Evolutionary conservation across 2,113 vertebrate species (phyloP), one percentile per base, ranked within the genome.

Genomic region (Oryzias curvinotus): DNA sequence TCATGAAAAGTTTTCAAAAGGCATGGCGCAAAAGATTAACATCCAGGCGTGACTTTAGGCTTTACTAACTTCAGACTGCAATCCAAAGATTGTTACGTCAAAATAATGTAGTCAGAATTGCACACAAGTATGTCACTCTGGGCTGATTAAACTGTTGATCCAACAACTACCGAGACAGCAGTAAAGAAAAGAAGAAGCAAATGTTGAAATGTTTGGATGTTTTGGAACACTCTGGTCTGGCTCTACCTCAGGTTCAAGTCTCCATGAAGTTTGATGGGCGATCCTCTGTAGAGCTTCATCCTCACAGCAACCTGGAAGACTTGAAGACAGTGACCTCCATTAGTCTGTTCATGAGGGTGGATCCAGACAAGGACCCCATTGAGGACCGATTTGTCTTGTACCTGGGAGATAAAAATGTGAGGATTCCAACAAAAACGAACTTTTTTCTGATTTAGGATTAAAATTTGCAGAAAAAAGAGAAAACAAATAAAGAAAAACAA

Each of bases 251-350:
- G 97, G 93, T 97, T 73, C 97, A 98, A 87, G 95, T 98, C 47
- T 99, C 97, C 19, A 97, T 99, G 96, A 96, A 92, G 88, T 99
- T 99, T 81, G 93, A 93, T 45, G 95, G 97, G 7, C 92, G 94
- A 65, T 96, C 96, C 1, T 92, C 94, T 1, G 95, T 98, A 21
- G 93, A 98, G 87, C 91, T 99, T 56, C 92, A 95, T 64, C 92
- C 95, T 42, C 96, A 93, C 81, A 81, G 91, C 57, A 94, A 89
- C 1, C 30, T 95, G 63, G 95, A 96, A 17, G 95, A 98, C 48
- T 84, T 99, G 65, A 97, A 96, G 80, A 90, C 95, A 16, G 93
- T 95, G 84, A 97, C 96, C 0, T 95, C 97, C 65, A 94, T 98
- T 80, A 96, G 94, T 70, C 79, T 99, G 77, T 98, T 95, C 54